Percentiles rank a stretch among this genome's conserved stretches.
Evolutionary conservation across 1,140 invertebrate genomes (phyloP).

Genomic region (Drosophila bocqueti): DNA sequence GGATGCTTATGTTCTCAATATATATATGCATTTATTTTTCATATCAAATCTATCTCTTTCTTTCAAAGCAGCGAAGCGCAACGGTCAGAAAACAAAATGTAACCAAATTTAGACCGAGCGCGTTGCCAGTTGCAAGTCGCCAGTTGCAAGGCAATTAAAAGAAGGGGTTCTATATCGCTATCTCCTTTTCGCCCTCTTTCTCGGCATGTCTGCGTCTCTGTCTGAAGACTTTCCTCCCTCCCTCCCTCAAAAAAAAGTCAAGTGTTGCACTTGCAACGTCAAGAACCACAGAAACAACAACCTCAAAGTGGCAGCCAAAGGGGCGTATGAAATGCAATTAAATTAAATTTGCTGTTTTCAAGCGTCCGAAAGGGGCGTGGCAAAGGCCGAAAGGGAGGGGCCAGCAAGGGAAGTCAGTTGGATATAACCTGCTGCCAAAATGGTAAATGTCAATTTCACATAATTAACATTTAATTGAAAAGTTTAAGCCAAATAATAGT

Average conservation of each 20-base stretch:
- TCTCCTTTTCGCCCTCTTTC: neutral
- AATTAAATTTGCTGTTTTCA: slow-evolving; percentile 79
- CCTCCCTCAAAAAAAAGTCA: slow-evolving; percentile 47
- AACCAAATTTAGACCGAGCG: slow-evolving; percentile 61
- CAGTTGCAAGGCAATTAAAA: slow-evolving; percentile 73
- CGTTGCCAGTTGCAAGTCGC: slow-evolving; percentile 44
- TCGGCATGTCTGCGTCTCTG: neutral
- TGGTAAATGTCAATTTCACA: slow-evolving; percentile 76
- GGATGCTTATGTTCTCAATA: too few species aligned
- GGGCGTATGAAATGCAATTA: slow-evolving; percentile 83
- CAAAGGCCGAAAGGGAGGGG: slow-evolving; percentile 5
- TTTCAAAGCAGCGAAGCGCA: slow-evolving; percentile 44
- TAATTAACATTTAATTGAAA: slow-evolving; percentile 80
- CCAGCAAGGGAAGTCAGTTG: neutral
- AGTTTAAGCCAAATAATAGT: slow-evolving; percentile 31
- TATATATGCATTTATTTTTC: neutral
- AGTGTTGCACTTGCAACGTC: slow-evolving; percentile 58
- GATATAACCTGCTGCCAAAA: slow-evolving; percentile 59
- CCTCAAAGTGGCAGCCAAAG: slow-evolving; percentile 71
- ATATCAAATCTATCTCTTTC: neutral
- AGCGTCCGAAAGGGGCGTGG: slow-evolving; percentile 19
- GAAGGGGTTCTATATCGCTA: slow-evolving; percentile 10
- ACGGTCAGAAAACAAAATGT: slow-evolving; percentile 22
- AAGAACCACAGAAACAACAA: slow-evolving; percentile 22
- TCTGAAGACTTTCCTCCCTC: neutral